Percentiles rank a stretch among this genome's conserved stretches.
Evolutionary conservation across 2,113 vertebrate genomes (phyloP).

Genomic region (Eurypyga helias): DNA sequence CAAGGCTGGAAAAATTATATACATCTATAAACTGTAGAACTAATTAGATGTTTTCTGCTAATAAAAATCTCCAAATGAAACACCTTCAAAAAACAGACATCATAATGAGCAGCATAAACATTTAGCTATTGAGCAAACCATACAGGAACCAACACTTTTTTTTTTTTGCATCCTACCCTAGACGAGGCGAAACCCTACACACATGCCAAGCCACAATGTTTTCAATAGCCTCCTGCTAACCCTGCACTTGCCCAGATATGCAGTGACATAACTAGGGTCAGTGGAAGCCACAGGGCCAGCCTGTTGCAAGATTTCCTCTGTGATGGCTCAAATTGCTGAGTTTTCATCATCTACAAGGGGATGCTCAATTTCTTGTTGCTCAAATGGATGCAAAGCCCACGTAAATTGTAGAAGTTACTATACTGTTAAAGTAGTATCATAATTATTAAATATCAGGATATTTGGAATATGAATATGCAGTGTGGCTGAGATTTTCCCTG

Average conservation of each 20-base stretch:
- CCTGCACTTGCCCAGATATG: neutral
- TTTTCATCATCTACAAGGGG: neutral
- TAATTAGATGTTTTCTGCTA: accelerated
- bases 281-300: neutral
- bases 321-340: neutral
- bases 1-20: neutral
- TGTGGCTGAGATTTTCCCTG: neutral
- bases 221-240: neutral
- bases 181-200: neutral
- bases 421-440: neutral
- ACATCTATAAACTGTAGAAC: neutral
- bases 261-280: neutral
- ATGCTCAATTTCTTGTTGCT: neutral
- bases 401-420: neutral
- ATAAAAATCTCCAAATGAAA: neutral
- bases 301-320: neutral
- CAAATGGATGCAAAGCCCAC: neutral
- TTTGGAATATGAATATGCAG: neutral
- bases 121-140: neutral
- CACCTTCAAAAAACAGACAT: neutral
- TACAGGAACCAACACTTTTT: neutral
- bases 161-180: neutral
- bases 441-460: neutral
- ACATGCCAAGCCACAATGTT: neutral
- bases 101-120: accelerated